Percentiles rank a stretch among this genome's conserved stretches.
Evolutionary conservation across 2,113 vertebrate species (phyloP).

Genomic region (Dromiciops gliroides): DNA sequence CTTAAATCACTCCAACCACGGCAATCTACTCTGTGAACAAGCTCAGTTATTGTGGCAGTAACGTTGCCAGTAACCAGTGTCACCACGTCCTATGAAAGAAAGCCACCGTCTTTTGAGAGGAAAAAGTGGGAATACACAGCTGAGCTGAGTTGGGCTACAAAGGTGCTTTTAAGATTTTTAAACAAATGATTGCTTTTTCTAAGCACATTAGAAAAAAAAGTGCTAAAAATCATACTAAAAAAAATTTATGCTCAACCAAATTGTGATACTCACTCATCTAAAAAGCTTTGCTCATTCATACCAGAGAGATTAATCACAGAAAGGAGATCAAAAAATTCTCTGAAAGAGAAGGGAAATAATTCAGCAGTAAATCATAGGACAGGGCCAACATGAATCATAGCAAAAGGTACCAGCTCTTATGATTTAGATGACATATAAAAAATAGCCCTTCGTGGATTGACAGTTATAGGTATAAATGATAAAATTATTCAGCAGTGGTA

Average conservation of each 20-base stretch:
- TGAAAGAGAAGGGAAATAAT: conserved; percentile 81
- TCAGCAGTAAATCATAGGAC: conserved; percentile 80
- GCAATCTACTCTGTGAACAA: conserved; percentile 27
- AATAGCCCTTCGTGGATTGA: conserved; percentile 77
- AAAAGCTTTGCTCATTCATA: conserved; percentile 80
- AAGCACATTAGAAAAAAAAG: conserved; percentile 58
- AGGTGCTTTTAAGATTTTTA: conserved; percentile 69
- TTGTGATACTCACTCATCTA: conserved; percentile 73
- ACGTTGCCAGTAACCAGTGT: conserved; percentile 51
- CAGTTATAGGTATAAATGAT: conserved; percentile 80
- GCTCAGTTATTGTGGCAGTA: conserved; percentile 29
- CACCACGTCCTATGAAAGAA: conserved; percentile 55
- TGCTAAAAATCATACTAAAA: conserved; percentile 71
- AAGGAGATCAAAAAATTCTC: conserved; percentile 73
- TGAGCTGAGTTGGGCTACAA: conserved; percentile 23
- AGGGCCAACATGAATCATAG: conserved; percentile 78
- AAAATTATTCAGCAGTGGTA: conserved; percentile 80
- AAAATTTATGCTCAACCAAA: conserved; percentile 70
- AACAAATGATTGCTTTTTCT: conserved; percentile 75
- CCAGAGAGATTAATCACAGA: conserved; percentile 79
- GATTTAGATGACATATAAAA: conserved; percentile 81
- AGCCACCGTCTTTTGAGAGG: conserved; percentile 27
- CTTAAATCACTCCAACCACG: conserved; percentile 51
- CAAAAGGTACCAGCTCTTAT: conserved; percentile 75
- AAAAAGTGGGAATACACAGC: conserved; percentile 56